These are phyloP conservation scores for Lepidocyrtinus sp. DNA, from an alignment of 2,888 invertebrate species.

Conservation along the genomic window DNA sequence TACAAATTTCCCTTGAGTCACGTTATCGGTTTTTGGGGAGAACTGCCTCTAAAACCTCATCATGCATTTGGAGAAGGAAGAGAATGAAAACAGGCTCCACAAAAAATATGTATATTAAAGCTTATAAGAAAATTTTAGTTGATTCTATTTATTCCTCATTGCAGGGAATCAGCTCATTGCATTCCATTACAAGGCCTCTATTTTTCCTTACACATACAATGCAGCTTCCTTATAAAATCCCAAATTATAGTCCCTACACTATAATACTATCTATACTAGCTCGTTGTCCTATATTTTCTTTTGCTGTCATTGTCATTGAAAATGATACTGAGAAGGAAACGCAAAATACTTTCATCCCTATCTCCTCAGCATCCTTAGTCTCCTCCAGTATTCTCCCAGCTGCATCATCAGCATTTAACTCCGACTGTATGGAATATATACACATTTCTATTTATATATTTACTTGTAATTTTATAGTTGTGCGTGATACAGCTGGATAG, in stretches of 20 bases:
- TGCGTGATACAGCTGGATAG: conserved; percentile 38
- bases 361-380: conserved; percentile 33
- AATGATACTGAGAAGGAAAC: conserved; percentile 15
- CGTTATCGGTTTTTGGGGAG: conserved; percentile 63
- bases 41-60: conserved; percentile 37
- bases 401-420: conserved; percentile 26
- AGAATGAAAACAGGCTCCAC: background rate
- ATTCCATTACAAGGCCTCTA: background rate
- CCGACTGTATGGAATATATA: background rate
- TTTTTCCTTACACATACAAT: background rate
- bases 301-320: conserved; percentile 45
- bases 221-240: background rate
- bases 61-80: conserved; percentile 17
- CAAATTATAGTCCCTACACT: background rate
- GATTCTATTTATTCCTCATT: conserved; percentile 5
- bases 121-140: background rate
- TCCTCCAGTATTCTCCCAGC: conserved; percentile 24
- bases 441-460: background rate
- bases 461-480: conserved; percentile 7
- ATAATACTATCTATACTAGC: background rate
- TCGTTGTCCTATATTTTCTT: conserved; percentile 19
- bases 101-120: background rate
- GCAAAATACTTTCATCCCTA: conserved; percentile 36
- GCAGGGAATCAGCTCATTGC: background rate
- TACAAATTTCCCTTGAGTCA: conserved; percentile 66